These are phyloP conservation scores for Hyla sarda DNA, from an alignment of 2,113 vertebrate genomes.

Conservation along the genomic window DNA sequence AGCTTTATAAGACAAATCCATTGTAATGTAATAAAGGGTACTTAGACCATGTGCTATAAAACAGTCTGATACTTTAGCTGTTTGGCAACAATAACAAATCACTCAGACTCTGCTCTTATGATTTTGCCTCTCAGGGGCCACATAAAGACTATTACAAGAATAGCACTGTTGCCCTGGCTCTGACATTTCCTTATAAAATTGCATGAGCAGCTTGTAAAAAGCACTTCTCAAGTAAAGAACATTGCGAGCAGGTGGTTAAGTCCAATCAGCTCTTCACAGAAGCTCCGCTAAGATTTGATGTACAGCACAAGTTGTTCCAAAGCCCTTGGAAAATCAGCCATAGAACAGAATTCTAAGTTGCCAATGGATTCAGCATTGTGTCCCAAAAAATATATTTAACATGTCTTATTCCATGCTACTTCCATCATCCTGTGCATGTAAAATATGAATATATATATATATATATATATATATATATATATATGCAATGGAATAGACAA, in stretches of 20 bases:
- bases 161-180: slow-evolving; percentile 44
- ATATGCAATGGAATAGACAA: too few species aligned
- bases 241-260: slow-evolving; percentile 47
- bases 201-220: slow-evolving; percentile 46
- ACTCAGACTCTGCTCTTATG: slow-evolving; percentile 38
- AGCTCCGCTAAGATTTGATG: slow-evolving; percentile 34
- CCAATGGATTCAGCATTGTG: background rate
- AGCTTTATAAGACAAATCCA: slow-evolving; percentile 35
- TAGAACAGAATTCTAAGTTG: background rate
- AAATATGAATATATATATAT: too few species aligned
- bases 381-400: background rate
- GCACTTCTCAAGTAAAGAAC: slow-evolving; percentile 37
- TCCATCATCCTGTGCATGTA: too few species aligned
- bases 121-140: slow-evolving; percentile 43
- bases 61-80: slow-evolving; percentile 39
- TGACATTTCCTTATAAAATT: slow-evolving; percentile 51
- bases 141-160: slow-evolving; percentile 47
- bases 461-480: too few species aligned
- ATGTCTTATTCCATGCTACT: background rate
- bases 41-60: slow-evolving; percentile 45
- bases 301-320: slow-evolving; percentile 38
- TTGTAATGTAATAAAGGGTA: slow-evolving; percentile 52
- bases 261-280: slow-evolving; percentile 34
- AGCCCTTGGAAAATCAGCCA: slow-evolving; percentile 26
- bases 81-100: slow-evolving; percentile 49